Base-by-base conservation (phyloP, 2,113 vertebrate genomes). In the Orthonyx spaldingii region DNA sequence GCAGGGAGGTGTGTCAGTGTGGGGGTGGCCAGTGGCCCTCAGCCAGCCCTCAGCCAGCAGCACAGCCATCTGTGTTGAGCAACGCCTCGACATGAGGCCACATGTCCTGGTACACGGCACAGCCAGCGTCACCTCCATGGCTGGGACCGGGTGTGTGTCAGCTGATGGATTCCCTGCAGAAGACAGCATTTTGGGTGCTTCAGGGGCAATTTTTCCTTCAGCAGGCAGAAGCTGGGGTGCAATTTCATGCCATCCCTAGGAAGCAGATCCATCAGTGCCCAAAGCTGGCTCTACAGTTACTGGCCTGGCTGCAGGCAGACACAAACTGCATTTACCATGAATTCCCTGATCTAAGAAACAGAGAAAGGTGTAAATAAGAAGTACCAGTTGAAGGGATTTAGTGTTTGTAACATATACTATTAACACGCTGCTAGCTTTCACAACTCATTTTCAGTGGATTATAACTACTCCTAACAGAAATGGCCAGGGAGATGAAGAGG, bases 401-500 rank as follows among this genome's bases (percentile, higher is more conserved):
- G 60, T 63, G 49, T 94, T 93, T 93, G 85, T 60, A 88, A 90
- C 50, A 39, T 6, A 61, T 0, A 9, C 56, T 86, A 86, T 94
- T 92, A 96, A 81, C 72, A 75, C 63, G 46, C 49, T 68, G 85
- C 71, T 94, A 93, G 71, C 81, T 90, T 91, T 94, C 88, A 92
- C 76, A 94, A 93, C 85, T 91, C 52, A 90, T 94, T 96, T 96
- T 84, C 68, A 84, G 75, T 0, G 1, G 69, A 88, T 90, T 94
- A 81, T 78, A 95, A 92, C 79, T 93, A 68, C 37, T 80, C 52
- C 47, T 87, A 93, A 81, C 76, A 78, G 80, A 95, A 96, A 90
- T 19, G 44, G 68, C 80, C 71, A 84, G 57, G 44, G 52, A 95
- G 68, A 84, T 50, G 71, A 77, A 94, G 88, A 94, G 14, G 56